phyloP scores from a whole-genome alignment of 1,140 invertebrate genomes.

The Idris sp. region DNA sequence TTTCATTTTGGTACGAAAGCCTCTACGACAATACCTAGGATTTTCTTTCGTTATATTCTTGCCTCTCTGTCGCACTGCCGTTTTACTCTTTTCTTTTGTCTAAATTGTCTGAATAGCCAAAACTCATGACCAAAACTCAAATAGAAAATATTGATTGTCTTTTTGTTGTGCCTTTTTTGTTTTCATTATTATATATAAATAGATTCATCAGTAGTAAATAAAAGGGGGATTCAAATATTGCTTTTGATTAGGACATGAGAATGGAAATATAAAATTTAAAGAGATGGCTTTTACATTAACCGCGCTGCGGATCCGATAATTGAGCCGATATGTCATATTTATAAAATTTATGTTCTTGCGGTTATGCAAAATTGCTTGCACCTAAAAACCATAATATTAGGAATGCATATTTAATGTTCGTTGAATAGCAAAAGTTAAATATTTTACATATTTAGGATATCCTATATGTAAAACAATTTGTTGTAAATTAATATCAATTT shows the following conservation, averaged over 20 bases:
- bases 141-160: constrained; percentile 58
- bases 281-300: neutral
- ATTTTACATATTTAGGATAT: no score
- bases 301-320: constrained; percentile 13
- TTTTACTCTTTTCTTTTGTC: neutral
- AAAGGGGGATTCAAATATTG: constrained; percentile 3
- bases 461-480: no score
- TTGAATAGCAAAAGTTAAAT: no score
- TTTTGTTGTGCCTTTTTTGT: constrained; percentile 17
- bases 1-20: constrained; percentile 65
- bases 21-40: constrained; percentile 60
- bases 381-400: neutral
- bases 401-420: constrained; percentile 1
- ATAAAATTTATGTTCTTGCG: constrained; percentile 14
- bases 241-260: constrained; percentile 1
- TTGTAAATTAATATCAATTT: no score
- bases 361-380: constrained; percentile 2
- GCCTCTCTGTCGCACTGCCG: constrained; percentile 8
- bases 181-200: constrained; percentile 6
- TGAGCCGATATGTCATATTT: constrained; percentile 12
- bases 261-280: constrained; percentile 10
- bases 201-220: constrained; percentile 8
- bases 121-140: no score
- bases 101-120: constrained; percentile 39
- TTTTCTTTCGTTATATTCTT: constrained; percentile 57